Evolutionary conservation across 2,113 vertebrate genomes (phyloP), one percentile per base, ranked within the genome.

Genomic region (Pimephales promelas): DNA sequence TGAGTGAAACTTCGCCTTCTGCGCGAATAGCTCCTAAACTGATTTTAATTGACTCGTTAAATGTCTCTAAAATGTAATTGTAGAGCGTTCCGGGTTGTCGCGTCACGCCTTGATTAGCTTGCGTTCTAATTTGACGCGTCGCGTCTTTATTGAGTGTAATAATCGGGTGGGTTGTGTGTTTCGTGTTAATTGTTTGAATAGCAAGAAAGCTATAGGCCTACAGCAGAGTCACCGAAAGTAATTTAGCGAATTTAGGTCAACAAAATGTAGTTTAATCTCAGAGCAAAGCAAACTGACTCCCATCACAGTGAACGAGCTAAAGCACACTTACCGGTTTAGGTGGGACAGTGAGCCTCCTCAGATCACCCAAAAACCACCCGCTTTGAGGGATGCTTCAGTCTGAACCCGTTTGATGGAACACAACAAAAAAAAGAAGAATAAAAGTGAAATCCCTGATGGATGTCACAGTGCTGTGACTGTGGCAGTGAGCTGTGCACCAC

Each of bases 281-380:
- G 79, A 81, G 61, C 45, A 77, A 56, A 73, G 40, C 40, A 40
- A 40, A 10, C 16, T 16, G 28, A 31, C 28, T 4, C 34, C 64
- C 18, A 20, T 68, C 22, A 24, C 4, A 10, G n/a, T 43, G 79
- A 74, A 47, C 61, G 83, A 78, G 70, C 49, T 84, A 22, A 74
- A 74, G 61, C 74, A 64, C 84, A 92, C 94, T 95, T 88, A 95
- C 94, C 92, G 90, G 89, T 93, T 76, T 68, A 81, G 49, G 86
- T 86, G 79, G 75, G 52, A 80, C 89, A 88, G 86, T 88, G 89
- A 92, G 89, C 82, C 90, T 91, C 89, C 86, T 88, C 91, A 90
- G 90, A 89, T 92, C 89, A 89, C 76, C 84, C 87, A 87, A 88
- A 89, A 90, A 88, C 89, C 90, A 87, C 89, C 79, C 86, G 92